Evolutionary conservation across 2,888 invertebrate genomes (phyloP).

Genomic region (Ochropleura plecta): DNA sequence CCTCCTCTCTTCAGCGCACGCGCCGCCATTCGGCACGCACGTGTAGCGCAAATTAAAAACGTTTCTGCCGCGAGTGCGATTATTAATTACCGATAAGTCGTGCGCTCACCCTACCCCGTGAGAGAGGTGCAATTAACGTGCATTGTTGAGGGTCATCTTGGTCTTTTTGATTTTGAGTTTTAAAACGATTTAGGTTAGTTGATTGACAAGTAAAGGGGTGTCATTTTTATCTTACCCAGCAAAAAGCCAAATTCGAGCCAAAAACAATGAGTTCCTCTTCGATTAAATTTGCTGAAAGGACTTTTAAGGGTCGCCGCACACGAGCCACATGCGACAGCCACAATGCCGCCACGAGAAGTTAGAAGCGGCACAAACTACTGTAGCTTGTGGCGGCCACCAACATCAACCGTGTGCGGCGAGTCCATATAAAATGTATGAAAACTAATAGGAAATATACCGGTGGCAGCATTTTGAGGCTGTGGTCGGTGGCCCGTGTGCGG

Average conservation of each 20-base stretch:
- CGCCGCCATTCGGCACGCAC: slow-evolving; percentile 84
- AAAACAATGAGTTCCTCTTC: neutral
- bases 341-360: too few species aligned
- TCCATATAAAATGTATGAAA: too few species aligned
- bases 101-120: slow-evolving; percentile 76
- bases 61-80: slow-evolving; percentile 79
- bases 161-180: slow-evolving; percentile 53
- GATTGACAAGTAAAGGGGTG: slow-evolving; percentile 5
- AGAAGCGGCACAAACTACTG: too few species aligned
- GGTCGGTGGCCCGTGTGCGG: too few species aligned
- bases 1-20: slow-evolving; percentile 73
- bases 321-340: too few species aligned
- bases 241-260: neutral
- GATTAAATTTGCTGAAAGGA: neutral
- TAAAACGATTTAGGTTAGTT: slow-evolving; percentile 23
- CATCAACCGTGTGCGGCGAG: too few species aligned
- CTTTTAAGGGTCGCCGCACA: too few species aligned
- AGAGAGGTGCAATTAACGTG: slow-evolving; percentile 79
- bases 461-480: too few species aligned
- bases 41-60: slow-evolving; percentile 88
- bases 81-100: slow-evolving; percentile 83
- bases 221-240: neutral
- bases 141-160: slow-evolving; percentile 69
- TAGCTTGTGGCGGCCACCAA: too few species aligned
- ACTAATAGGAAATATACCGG: too few species aligned